Base-by-base conservation (phyloP, 2,797 vertebrate genomes). In the Phataginus tricuspis region DNA sequence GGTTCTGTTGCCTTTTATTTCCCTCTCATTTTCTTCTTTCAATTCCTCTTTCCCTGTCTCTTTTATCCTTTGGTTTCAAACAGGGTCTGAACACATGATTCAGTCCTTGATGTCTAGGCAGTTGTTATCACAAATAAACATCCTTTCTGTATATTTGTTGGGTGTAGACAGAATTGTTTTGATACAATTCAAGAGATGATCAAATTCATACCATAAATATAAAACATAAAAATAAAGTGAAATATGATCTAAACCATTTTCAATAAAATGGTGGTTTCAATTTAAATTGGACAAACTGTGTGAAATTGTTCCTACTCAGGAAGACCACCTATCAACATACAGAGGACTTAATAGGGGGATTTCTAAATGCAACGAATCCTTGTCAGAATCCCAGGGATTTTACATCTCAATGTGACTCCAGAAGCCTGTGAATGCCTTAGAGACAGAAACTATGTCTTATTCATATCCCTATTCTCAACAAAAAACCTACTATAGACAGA, bases 401-500 rank as follows among this genome's bases (percentile, higher is more conserved):
- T 82, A 57, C 2, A 77, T 90, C 77, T 92, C 61, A 34, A 10
- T 55, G 53, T 68, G 66, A 77, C 5, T 90, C 27, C 53, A 51
- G 37, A 78, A 69, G 29, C 27, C 51, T 80, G 2, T 59, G 72
- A 90, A n/a, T 2, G 42, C n/a, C 45, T 96, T 59, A 23, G n/a
- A 95, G 71, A 29, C 49, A 95, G 25, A 97, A 95, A 90, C n/a
- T 69, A 5, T 96, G 72, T 83, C 69, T 91, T 92, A 88, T 51
- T 68, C 34, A 79, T 66, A 85, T 80, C 68, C 19, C 92, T 93
- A 87, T 68, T 88, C 25, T 88, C 29, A 86, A 57, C 12, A 88
- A 66, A 94, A 82, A 86, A 74, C 88, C 61, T 87, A 18, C 66
- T 86, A 53, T 63, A 85, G 79, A n/a, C 83, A 91, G 53, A 27